Conservation (phyloP, 2,888 invertebrate genomes). For the Cataglyphis livida region DNA sequence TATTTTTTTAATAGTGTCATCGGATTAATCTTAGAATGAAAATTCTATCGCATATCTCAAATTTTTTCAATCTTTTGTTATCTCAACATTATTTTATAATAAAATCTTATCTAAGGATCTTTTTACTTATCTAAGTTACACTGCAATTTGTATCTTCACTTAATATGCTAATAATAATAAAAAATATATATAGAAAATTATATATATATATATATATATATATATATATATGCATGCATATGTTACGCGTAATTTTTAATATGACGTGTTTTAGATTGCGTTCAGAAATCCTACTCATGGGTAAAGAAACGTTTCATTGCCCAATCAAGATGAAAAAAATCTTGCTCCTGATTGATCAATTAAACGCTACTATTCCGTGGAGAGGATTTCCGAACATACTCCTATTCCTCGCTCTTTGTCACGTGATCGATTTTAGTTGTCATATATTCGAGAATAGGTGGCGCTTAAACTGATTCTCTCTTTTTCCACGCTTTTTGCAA, state of each 20-base stretch:
- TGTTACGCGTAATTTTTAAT: constrained; percentile 61
- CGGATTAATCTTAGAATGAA: not conserved
- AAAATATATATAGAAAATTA: too few relatives aligned
- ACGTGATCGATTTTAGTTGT: not conserved
- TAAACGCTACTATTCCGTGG: too few relatives aligned
- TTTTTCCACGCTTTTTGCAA: not conserved
- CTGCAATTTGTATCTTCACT: too few relatives aligned
- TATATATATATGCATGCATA: too few relatives aligned
- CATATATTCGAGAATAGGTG: not conserved
- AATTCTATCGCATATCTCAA: too few relatives aligned
- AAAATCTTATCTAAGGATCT: not conserved
- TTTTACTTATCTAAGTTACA: not conserved
- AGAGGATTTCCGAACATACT: too few relatives aligned
- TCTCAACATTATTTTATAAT: not conserved
- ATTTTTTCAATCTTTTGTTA: not conserved
- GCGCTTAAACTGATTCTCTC: not conserved
- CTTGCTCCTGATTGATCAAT: too few relatives aligned
- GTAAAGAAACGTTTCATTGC: too few relatives aligned
- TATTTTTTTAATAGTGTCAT: not conserved
- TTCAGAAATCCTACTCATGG: too few relatives aligned
- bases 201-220: too few relatives aligned
- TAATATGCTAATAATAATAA: too few relatives aligned
- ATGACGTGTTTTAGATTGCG: constrained; percentile 59
- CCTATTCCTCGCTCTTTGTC: not conserved
- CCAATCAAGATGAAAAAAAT: too few relatives aligned